Evolutionary conservation across 2,797 vertebrate genomes (phyloP).

Genomic region (Rhodeus uyekii): DNA sequence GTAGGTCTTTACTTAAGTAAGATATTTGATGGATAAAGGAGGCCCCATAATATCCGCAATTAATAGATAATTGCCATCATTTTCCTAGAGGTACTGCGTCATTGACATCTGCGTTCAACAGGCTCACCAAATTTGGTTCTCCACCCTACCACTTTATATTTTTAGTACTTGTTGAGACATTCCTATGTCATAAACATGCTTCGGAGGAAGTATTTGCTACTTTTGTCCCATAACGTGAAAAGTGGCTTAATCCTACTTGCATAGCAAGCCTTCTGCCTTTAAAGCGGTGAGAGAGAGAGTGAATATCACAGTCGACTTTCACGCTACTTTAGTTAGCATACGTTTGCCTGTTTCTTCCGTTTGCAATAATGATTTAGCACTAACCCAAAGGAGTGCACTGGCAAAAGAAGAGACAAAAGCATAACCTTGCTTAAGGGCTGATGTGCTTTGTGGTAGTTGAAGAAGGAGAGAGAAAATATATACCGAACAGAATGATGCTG

Average conservation of each 20-base stretch:
- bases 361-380: slow-evolving; percentile 12
- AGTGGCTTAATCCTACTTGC: not conserved
- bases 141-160: slow-evolving; percentile 3
- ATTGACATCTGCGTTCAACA: slow-evolving; percentile 28
- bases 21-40: slow-evolving; percentile 56
- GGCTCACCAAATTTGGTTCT: not conserved
- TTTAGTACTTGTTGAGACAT: not conserved
- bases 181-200: not conserved
- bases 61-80: slow-evolving; percentile 58
- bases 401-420: slow-evolving; percentile 16
- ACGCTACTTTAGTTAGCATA: not conserved
- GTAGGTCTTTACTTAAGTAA: slow-evolving; percentile 58
- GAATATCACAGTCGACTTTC: not conserved
- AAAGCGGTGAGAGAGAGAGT: not conserved
- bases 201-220: not conserved
- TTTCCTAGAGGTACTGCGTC: slow-evolving; percentile 44
- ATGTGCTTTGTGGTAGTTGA: slow-evolving; percentile 16
- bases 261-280: not conserved
- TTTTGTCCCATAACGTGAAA: not conserved
- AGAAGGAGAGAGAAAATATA: not conserved
- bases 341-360: not conserved
- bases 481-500: slow-evolving; percentile 28
- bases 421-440: slow-evolving; percentile 26
- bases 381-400: slow-evolving; percentile 32
- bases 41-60: slow-evolving; percentile 50